Conservation (phyloP, 2,797 vertebrate species). For the Siniperca obscura region DNA sequence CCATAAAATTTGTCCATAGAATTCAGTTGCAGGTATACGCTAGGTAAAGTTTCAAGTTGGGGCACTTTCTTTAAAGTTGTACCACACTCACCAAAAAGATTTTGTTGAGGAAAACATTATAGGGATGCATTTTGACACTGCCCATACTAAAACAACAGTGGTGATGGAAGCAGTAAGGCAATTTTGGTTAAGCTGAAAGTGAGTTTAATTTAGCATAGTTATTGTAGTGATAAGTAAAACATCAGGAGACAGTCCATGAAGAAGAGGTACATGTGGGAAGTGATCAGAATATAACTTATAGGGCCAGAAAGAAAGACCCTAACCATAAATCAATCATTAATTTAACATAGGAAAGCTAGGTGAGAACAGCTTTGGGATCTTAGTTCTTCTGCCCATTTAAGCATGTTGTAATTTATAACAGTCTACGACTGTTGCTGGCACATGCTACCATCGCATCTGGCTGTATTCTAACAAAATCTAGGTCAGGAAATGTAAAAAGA, state of each 20-base stretch:
- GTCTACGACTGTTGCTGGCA: neutral
- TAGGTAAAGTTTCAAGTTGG: neutral
- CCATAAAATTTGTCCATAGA: no score
- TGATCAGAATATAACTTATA: neutral
- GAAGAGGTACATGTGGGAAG: neutral
- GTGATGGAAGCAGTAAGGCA: neutral
- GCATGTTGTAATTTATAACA: neutral
- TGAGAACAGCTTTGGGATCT: neutral
- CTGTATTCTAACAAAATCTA: neutral
- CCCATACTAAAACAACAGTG: neutral
- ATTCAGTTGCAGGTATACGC: neutral
- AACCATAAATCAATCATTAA: neutral
- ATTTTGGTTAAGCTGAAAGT: neutral
- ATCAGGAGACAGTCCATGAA: neutral
- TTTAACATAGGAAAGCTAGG: neutral
- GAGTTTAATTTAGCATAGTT: neutral
- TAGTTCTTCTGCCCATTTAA: neutral
- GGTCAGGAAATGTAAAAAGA: slow-evolving; percentile 18
- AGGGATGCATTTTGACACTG: neutral
- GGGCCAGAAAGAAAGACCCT: neutral
- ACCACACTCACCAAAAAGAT: neutral
- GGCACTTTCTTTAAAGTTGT: neutral
- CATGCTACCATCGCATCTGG: neutral
- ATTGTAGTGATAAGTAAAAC: neutral
- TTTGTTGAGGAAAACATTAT: neutral